phyloP scores from a whole-genome alignment of 2,888 invertebrate genomes.

The Capitulum mitella region DNA sequence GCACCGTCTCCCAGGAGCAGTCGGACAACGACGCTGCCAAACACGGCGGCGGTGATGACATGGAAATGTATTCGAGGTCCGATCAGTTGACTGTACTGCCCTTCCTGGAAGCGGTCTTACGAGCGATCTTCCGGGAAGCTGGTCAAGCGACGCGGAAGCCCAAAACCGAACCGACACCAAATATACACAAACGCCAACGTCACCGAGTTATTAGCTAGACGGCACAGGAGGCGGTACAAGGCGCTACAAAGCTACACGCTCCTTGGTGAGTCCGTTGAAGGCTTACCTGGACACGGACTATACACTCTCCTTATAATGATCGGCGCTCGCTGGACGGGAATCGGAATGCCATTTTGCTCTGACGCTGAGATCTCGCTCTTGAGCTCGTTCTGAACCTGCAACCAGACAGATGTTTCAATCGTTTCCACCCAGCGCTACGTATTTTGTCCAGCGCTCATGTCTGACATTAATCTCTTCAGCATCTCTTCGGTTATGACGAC shows the following conservation, averaged over 20 bases:
- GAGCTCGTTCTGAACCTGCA: not conserved
- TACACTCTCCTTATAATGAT: not conserved
- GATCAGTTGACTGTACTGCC: too few species aligned
- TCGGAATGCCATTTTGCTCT: not conserved
- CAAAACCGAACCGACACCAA: not conserved
- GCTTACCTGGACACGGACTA: not conserved
- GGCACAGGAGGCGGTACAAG: not conserved
- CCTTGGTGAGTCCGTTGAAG: not conserved
- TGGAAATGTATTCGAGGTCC: too few species aligned
- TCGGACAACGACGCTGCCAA: not conserved
- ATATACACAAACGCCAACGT: not conserved
- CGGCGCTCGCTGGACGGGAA: not conserved
- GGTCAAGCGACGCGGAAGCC: not conserved
- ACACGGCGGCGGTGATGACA: too few species aligned
- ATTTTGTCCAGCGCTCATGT: too few species aligned
- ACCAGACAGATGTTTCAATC: too few species aligned
- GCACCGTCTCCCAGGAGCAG: not conserved
- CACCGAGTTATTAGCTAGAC: too few species aligned
- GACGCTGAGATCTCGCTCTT: not conserved
- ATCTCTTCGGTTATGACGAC: too few species aligned
- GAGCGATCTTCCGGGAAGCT: not conserved
- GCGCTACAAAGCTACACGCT: not conserved
- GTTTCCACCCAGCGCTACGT: too few species aligned
- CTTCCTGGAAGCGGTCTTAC: constrained; percentile 36
- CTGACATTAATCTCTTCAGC: too few species aligned